Percentiles rank a stretch among this genome's conserved stretches.
Evolutionary conservation across 2,797 vertebrate genomes (phyloP).

Genomic region (Pteropus rufus): DNA sequence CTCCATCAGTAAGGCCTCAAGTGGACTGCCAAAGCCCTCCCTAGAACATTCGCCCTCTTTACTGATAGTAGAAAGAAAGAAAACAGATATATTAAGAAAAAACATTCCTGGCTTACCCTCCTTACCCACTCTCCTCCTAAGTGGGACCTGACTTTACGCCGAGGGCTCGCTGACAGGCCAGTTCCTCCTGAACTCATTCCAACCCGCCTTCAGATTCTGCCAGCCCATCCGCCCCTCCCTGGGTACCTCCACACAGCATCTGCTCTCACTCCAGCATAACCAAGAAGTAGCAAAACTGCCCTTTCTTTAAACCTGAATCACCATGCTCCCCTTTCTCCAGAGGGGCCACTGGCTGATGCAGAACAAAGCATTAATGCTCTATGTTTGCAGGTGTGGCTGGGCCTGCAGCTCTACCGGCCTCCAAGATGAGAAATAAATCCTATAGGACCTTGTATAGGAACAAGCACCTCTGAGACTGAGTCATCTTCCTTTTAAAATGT

Average conservation of each 20-base stretch:
- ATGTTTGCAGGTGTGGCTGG: not conserved
- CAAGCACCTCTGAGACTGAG: not conserved
- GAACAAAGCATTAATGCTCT: not conserved
- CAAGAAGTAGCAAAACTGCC: not conserved
- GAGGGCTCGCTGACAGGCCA: not conserved
- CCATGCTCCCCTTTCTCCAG: not conserved
- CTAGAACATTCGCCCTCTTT: not conserved
- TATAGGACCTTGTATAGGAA: not conserved
- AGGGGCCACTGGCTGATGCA: not conserved
- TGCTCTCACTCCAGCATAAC: not conserved
- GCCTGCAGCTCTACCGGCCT: not conserved
- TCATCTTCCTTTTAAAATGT: not conserved
- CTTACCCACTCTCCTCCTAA: not conserved
- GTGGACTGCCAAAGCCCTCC: not conserved
- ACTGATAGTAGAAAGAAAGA: not conserved
- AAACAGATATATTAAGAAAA: not conserved
- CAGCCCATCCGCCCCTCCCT: too few relatives aligned
- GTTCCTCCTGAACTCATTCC: not conserved
- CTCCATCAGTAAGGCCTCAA: not conserved
- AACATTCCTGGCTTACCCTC: not conserved
- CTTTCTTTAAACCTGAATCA: not conserved
- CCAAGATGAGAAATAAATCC: not conserved
- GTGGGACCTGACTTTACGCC: not conserved
- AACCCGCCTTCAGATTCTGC: too few relatives aligned
- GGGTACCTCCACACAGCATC: not conserved